These are phyloP conservation scores for Paedocypris micromegethes DNA, from an alignment of 2,797 vertebrate species.

Conservation along the genomic window DNA sequence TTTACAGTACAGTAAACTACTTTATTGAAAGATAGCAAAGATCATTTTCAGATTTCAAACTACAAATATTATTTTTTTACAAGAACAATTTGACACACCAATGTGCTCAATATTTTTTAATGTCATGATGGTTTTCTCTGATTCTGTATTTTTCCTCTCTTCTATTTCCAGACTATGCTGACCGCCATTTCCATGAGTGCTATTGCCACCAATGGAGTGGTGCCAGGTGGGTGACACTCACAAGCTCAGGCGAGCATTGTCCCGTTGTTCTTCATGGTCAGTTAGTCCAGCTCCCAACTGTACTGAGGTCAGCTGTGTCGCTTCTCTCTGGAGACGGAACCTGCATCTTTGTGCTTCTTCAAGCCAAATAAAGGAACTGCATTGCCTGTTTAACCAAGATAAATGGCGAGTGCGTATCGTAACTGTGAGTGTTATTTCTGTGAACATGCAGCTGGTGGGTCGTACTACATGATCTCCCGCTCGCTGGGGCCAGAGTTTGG, in stretches of 20 bases:
- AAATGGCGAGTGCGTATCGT: neutral
- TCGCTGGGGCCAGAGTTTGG: slow-evolving; percentile 96
- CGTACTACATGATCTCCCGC: slow-evolving; percentile 99
- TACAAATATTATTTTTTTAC: no score
- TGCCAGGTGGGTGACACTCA: slow-evolving; percentile 78
- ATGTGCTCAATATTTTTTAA: no score
- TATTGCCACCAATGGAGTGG: slow-evolving; percentile 96
- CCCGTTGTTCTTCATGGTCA: slow-evolving; percentile 48
- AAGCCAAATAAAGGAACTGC: no score
- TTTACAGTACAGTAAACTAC: no score
- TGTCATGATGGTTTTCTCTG: no score
- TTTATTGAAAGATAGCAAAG: no score
- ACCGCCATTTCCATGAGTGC: slow-evolving; percentile 99
- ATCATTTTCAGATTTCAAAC: no score
- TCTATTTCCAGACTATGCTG: slow-evolving; percentile 87
- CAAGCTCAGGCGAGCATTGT: slow-evolving; percentile 32
- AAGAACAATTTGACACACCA: no score
- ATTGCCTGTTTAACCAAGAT: no score
- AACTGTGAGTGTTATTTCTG: slow-evolving; percentile 28
- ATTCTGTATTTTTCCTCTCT: slow-evolving; percentile 25
- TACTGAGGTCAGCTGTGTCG: slow-evolving; percentile 39
- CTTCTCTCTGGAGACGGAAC: no score
- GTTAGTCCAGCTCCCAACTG: slow-evolving; percentile 44
- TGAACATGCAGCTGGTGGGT: slow-evolving; percentile 83
- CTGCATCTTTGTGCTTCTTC: no score